These are phyloP conservation scores for Stenopsyche tienmushanensis DNA, from an alignment of 1,140 invertebrate species.

Conservation along the genomic window DNA sequence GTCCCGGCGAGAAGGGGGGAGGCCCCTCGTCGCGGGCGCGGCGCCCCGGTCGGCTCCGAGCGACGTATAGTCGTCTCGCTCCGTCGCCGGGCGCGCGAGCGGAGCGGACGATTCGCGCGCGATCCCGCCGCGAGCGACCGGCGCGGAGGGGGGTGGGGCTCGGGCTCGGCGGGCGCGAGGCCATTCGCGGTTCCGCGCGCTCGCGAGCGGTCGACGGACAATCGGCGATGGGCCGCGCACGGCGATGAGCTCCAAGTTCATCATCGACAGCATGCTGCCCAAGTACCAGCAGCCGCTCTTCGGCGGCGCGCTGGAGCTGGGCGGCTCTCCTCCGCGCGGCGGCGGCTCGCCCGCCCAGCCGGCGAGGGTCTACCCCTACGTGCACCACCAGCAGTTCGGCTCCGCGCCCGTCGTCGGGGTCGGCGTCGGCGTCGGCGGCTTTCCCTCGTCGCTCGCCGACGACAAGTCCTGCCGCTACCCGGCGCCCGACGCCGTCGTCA, in stretches of 20 bases:
- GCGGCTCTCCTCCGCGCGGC: constrained; percentile 51
- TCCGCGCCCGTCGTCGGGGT: constrained; percentile 53
- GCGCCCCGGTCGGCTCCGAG: constrained; percentile 36
- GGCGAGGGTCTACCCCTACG: constrained; percentile 69
- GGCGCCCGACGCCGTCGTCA: constrained; percentile 76
- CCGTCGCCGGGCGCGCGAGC: constrained; percentile 28
- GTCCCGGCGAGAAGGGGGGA: too few relatives aligned
- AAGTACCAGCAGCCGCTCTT: constrained; percentile 76
- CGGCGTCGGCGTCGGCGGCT: constrained; percentile 44
- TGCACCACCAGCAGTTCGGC: constrained; percentile 60
- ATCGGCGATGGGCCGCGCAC: constrained; percentile 45
- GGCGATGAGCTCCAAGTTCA: constrained; percentile 93
- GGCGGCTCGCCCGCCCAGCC: constrained; percentile 60
- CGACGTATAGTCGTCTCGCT: background rate
- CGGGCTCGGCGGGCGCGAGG: too few relatives aligned
- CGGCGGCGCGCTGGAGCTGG: constrained; percentile 54
- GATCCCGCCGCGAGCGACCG: too few relatives aligned
- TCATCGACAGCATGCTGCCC: constrained; percentile 95
- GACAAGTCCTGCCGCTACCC: constrained; percentile 79
- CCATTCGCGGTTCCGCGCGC: background rate
- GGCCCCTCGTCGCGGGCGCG: constrained; percentile 48
- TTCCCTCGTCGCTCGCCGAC: constrained; percentile 59
- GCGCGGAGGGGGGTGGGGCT: constrained; percentile 46
- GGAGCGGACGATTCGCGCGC: constrained; percentile 48
- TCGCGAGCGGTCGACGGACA: constrained; percentile 17